Base-by-base conservation (phyloP, 2,888 invertebrate genomes). In the Orchesella flavescens region DNA sequence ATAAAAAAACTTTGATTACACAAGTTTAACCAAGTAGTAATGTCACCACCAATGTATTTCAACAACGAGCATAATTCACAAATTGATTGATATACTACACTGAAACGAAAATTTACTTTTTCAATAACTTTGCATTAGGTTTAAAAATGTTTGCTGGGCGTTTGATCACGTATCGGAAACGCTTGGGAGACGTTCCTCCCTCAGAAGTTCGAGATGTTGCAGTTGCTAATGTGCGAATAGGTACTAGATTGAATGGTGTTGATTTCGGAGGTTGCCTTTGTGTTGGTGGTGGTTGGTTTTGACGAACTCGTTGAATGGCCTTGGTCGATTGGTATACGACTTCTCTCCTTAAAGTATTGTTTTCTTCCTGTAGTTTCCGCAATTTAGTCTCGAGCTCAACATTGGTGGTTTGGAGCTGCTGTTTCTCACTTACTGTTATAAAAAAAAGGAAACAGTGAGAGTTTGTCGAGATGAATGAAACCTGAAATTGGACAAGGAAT, bases 341-440 rank as follows among this genome's bases (percentile, higher is more conserved):
- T 71, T 78, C 78, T 1, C 78, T 23, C 2, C 71, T 23, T 7
- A 78, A 59, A 12, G 61, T 59, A 15, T 63, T 71, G 59, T 78
- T 78, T 13, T 59, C 66, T 17, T 78, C 59, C 19, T 71, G 78
- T 0, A 78, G 43, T 19, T 79, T 63, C 49, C 57, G 72, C 0
- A 73, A 43, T 24, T 55, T 43, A 0, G 65, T 43, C 21, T 79
- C 72, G 12, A 79, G 43, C 5, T 72, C 73, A 15, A 0, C 23
- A 13, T 79, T 79, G 5, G n/a, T 43, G n/a, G 46, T 72, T 34
- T 72, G 65, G 23, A 79, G 59, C 9, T 34, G 21, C 34, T 73
- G 55, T 24, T 79, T 79, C 7, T 79, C 79, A 15, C 72, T 53
- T 43, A 79, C 79, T 79, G 19, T 23, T 34, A 71, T 24, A 59